Conservation (phyloP, 2,797 vertebrate genomes). For the Eulemur coronatus region DNA sequence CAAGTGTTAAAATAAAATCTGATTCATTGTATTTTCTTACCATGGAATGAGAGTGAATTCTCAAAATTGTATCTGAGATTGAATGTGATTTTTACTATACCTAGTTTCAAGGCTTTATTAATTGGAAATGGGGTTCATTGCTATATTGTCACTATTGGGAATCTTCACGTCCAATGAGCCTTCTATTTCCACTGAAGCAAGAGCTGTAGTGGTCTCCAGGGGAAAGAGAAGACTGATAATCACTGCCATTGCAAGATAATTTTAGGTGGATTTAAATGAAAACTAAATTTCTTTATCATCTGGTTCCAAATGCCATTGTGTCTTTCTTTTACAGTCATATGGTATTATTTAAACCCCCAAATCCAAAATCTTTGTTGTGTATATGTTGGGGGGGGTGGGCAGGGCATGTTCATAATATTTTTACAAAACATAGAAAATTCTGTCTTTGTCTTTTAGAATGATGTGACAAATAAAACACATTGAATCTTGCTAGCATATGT, state of each 20-base stretch:
- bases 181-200: background rate
- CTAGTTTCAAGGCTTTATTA: background rate
- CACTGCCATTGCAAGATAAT: background rate
- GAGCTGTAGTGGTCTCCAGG: background rate
- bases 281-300: background rate
- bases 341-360: background rate
- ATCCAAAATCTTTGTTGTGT: background rate
- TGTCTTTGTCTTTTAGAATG: background rate
- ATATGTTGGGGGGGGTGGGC: fast-evolving
- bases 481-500: background rate
- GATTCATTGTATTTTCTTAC: background rate
- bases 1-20: background rate
- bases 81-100: background rate
- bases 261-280: background rate
- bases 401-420: background rate
- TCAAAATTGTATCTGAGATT: background rate
- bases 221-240: background rate
- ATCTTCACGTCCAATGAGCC: background rate
- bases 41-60: background rate
- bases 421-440: background rate
- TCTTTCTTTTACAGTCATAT: background rate
- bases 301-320: background rate
- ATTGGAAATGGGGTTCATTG: background rate
- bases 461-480: background rate
- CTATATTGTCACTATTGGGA: background rate